Base-by-base conservation (phyloP, 2,888 invertebrate genomes). In the Oasisia sp. region DNA sequence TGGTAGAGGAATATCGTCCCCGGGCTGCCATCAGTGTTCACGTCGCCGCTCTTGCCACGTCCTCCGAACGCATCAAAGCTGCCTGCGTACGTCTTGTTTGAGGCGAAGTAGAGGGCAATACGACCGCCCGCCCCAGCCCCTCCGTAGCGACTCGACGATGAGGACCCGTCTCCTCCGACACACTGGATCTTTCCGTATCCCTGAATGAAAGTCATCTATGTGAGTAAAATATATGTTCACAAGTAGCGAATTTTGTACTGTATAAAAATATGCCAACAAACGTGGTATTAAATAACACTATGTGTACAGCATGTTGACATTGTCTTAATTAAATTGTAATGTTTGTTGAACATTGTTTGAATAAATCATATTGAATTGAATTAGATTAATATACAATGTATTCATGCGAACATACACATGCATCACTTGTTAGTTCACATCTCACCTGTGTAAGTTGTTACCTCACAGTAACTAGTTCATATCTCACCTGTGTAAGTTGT, bases 41-140 rank as follows among this genome's bases (percentile, higher is more conserved):
- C 32, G 32, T 12, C 56, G 9, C 32, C 27, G 7, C 0, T 38
- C 91, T 27, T 50, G 56, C 56, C 56, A 7, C 93, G 93, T 38
- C 95, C 95, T 89, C 95, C 95, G 91, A 94, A 94, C 14, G 93
- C 94, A 89, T 94, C 93, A 89, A 93, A 94, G 4, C 38, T 56
- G 19, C 93, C 93, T 7, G 92, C 90, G 44, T 44, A 92, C 11
- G 92, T 93, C 91, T 91, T 89, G 89, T 93, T 93, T 27, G 32
- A 27, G 8, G 44, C 45, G 89, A 93, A 93, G 32, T 93, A 93
- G 1, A 95, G 93, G 32, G 95, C 94, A 32, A 95, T 93, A 91
- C 95, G 93, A 0, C 95, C 95, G 19, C 95, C 95, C 32, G 94
- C 94, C 9, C 95, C 95, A 45, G 95, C 95, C 50, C 95, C 95